Base-by-base conservation (phyloP, 1,140 invertebrate genomes). In the Heliconius hewitsoni region DNA sequence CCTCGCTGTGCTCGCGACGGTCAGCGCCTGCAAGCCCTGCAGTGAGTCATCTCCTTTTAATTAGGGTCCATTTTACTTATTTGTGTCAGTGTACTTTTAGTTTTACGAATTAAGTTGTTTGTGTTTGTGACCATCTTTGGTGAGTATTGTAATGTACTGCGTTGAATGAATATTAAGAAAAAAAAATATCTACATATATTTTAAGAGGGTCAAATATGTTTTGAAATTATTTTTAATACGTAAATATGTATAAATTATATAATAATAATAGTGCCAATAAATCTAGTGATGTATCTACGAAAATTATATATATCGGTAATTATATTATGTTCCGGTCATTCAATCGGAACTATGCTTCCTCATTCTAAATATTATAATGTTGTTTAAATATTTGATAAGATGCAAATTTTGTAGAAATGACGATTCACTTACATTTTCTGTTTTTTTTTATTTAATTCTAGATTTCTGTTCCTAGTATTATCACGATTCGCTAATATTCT, bases 1-100 rank as follows among this genome's bases (percentile, higher is more conserved):
- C 83, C 86, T 94, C 82, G 88, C 87, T 83, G 87, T 85, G 83
- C 84, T 88, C 73, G 88, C 88, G 73, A 83, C 81, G 52, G 90
- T 83, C 78, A 84, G 84, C 84, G 91, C 90, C 82, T 94, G 92
- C 88, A 90, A 88, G 75, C 89, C 91, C 82, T 94, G 93, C 89
- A 94, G 93, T 94, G 93, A 94, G 93, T 81, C 77, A 78, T 73
- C 55, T 78, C 13, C 34, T 39, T 72, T 72, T 72, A 72, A 72
- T 72, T 72, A 72, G 34, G 37, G 19, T 72, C 37, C 16, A 39
- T 39, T 37, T 72, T 72, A 11, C 34, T 72, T 13, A 42, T 55
- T 55, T 77, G 72, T 81, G 80, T 78, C 71, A 42, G 71, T 72
- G 71, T 13, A 9, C 60, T 30, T 66, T 66, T 30, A 30, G 23